Evolutionary conservation across 1,140 invertebrate genomes (phyloP).

Genomic region (Trinorchestia longiramus): DNA sequence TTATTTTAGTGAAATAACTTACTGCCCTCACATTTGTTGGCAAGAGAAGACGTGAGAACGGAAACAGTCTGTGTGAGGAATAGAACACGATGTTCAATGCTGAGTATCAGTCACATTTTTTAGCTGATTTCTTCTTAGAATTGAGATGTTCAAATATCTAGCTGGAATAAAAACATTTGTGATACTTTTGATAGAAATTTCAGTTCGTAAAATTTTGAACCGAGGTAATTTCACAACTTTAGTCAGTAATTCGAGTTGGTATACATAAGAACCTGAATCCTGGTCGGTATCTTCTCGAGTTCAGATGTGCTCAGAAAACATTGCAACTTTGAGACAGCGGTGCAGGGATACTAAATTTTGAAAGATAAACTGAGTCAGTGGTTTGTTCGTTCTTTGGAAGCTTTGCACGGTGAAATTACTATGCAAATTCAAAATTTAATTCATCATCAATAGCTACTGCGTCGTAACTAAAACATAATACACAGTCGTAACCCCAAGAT

Average conservation of each 20-base stretch:
- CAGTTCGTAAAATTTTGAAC: background rate
- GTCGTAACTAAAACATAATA: too few relatives aligned
- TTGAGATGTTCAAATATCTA: background rate
- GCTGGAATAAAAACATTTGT: background rate
- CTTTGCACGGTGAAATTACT: too few relatives aligned
- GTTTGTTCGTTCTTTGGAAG: background rate
- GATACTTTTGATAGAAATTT: background rate
- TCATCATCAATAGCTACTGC: too few relatives aligned
- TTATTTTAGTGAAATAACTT: background rate
- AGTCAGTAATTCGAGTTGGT: background rate
- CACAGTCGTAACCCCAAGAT: too few relatives aligned
- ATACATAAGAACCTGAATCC: background rate
- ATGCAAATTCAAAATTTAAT: too few relatives aligned
- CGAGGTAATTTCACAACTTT: background rate
- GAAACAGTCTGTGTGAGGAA: background rate
- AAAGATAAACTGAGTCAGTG: background rate
- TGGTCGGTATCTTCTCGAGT: background rate
- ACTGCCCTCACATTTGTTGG: background rate
- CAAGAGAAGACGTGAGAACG: background rate
- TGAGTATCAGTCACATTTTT: background rate
- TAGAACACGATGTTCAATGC: too few relatives aligned
- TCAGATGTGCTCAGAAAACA: too few relatives aligned
- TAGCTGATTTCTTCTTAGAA: background rate
- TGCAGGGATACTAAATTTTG: background rate
- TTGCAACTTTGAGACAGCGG: background rate